Evolutionary conservation across 2,888 invertebrate genomes (phyloP).

Genomic region (Apamea epomidion): DNA sequence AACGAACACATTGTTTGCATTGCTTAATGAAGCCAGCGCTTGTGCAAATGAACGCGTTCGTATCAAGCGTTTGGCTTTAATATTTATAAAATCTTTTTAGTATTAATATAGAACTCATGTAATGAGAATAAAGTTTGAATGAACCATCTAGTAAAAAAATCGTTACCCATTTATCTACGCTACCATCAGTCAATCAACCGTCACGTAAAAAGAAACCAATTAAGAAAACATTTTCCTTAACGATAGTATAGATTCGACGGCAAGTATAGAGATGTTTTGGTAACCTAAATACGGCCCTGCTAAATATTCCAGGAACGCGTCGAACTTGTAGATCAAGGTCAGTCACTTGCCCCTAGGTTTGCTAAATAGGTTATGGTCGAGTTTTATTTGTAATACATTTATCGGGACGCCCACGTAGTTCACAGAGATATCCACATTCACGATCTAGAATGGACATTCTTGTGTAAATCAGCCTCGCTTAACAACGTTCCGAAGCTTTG

Average conservation of each 20-base stretch:
- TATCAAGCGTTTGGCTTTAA: slow-evolving; percentile 26
- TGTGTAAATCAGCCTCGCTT: slow-evolving; percentile 29
- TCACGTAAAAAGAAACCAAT: slow-evolving; percentile 22
- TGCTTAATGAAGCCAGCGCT: slow-evolving; percentile 54
- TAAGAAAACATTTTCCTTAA: slow-evolving; percentile 23
- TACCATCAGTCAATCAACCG: slow-evolving; percentile 6
- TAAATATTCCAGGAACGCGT: slow-evolving; percentile 56
- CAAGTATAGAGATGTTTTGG: slow-evolving; percentile 41
- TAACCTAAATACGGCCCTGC: slow-evolving; percentile 45
- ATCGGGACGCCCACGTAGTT: slow-evolving; percentile 57
- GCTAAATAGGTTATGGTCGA: slow-evolving; percentile 64
- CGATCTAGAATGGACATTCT: slow-evolving; percentile 35
- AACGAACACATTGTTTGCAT: slow-evolving; percentile 60
- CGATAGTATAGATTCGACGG: slow-evolving; percentile 16
- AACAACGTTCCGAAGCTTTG: slow-evolving; percentile 31
- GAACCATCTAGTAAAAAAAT: not conserved
- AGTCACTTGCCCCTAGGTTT: slow-evolving; percentile 54
- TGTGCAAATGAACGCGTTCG: slow-evolving; percentile 47
- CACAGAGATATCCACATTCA: slow-evolving; percentile 35
- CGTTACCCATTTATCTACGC: slow-evolving; percentile 18
- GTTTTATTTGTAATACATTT: slow-evolving; percentile 57
- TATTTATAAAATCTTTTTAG: slow-evolving; percentile 25
- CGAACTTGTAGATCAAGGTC: slow-evolving; percentile 68
- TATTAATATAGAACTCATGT: not conserved
- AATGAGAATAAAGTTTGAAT: not conserved